A percentile compares a stretch with the other conserved stretches of the same genome.
These are phyloP conservation scores for Azemiops feae DNA, from an alignment of 2,113 vertebrate species.

Conservation along the genomic window DNA sequence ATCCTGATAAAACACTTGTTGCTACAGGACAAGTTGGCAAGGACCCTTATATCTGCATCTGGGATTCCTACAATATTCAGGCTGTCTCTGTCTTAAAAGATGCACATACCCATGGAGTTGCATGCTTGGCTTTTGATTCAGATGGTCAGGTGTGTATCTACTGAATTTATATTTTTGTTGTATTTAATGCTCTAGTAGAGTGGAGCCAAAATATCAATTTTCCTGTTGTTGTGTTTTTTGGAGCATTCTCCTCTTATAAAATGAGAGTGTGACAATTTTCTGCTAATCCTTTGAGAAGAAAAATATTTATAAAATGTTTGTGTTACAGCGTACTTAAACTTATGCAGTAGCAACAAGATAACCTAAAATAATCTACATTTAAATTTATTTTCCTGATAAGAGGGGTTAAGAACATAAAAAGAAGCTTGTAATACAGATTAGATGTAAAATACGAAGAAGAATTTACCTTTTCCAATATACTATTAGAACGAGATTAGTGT, in stretches of 20 bases:
- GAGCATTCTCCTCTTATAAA: not conserved
- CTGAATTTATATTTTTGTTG: constrained; percentile 6
- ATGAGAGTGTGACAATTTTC: not conserved
- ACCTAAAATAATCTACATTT: not conserved
- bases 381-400: not conserved
- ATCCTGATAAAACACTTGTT: constrained; percentile 91
- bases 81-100: constrained; percentile 94
- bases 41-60: constrained; percentile 92
- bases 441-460: not conserved
- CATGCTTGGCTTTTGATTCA: constrained; percentile 89
- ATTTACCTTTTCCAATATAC: not conserved
- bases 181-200: not conserved
- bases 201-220: not conserved
- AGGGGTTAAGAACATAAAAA: not conserved
- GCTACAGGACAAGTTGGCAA: constrained; percentile 97
- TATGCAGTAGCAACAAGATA: not conserved
- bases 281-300: not conserved
- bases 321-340: not conserved
- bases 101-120: constrained; percentile 91
- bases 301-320: not conserved
- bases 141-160: constrained; percentile 88
- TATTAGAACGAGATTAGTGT: not conserved
- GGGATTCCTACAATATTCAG: constrained; percentile 89
- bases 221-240: not conserved
- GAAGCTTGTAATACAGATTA: not conserved